Base-by-base conservation (phyloP, 2,888 invertebrate genomes). In the Tachina grossa region DNA sequence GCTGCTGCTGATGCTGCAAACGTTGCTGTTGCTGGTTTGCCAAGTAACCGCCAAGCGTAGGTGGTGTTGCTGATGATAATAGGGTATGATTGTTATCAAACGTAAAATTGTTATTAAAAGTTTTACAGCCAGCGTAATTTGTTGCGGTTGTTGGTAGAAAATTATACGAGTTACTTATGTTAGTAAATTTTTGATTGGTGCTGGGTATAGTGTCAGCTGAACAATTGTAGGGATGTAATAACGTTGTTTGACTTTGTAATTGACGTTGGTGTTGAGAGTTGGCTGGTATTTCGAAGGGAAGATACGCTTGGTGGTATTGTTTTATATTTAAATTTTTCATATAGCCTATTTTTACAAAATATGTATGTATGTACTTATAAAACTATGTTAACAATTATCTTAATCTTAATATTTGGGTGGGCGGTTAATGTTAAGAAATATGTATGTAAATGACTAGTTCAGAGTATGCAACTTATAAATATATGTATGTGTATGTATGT, bases 301-400 rank as follows among this genome's bases (percentile, higher is more conserved):
- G 85, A 71, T 83, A 87, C 85, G 85, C 85, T 85, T 85, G 85
- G 83, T 85, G 85, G 85, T 80, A 80, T 61, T 78, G 80, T 84
- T 86, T 87, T 72, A 80, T 63, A 84, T 87, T 86, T 68, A 87
- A 84, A 77, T 87, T 86, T 87, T 87, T 87, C 87, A 87, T 87
- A 86, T 49, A 85, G 85, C 72, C 68, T 79, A 75, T 66, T 83
- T 85, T 80, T 49, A n/a, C 14, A 75, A 79, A 78, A 68, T 43
- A 74, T 31, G 71, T 49, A 47, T 16, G 51, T 77, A 63, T 31
- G 71, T 49, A 47, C 22, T 57, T 77, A 63, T 31, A 61, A 71
- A 72, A 47, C 45, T 59, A 74, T 11, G 10, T 31, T 43, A 74
- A 75, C 14, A 68, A 69, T 13, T 66, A 47, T 39, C 47, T 65